Evolutionary conservation across 2,888 invertebrate genomes (phyloP).

Genomic region (Balanococcus diminutus): DNA sequence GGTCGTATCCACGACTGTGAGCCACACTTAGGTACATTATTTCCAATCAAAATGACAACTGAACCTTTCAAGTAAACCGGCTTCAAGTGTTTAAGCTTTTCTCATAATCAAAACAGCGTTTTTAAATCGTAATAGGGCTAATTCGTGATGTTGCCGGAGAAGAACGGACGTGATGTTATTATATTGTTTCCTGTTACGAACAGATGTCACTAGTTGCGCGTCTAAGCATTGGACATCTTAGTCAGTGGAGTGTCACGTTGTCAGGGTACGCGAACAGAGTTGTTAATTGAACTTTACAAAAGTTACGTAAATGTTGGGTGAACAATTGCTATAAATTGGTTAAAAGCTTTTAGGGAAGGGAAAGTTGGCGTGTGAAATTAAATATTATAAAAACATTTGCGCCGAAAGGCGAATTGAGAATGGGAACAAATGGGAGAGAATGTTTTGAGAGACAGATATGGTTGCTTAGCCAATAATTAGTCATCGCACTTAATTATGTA

Average conservation of each 20-base stretch:
- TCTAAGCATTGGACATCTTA: neutral
- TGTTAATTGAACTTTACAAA: neutral
- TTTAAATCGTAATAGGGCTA: neutral
- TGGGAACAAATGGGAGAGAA: no score
- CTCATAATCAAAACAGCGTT: constrained; percentile 17
- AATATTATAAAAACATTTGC: no score
- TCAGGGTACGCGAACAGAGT: neutral
- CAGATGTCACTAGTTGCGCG: constrained; percentile 4
- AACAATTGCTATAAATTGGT: neutral
- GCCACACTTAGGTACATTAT: neutral
- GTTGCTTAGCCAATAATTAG: no score
- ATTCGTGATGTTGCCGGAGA: neutral
- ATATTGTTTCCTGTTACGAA: neutral
- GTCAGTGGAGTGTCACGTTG: neutral
- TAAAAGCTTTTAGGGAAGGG: neutral
- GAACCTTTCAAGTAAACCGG: neutral
- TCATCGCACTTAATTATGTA: no score
- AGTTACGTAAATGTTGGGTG: neutral
- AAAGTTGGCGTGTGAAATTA: no score
- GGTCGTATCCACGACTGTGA: neutral
- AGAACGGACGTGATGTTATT: constrained; percentile 2
- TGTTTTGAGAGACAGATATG: no score
- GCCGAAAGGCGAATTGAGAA: no score
- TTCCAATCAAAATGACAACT: constrained; percentile 3
- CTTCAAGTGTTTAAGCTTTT: neutral